A percentile compares a stretch with the other conserved stretches of the same genome.
Evolutionary conservation across 2,113 vertebrate genomes (phyloP).

Genomic region (Atherinomorus stipes): DNA sequence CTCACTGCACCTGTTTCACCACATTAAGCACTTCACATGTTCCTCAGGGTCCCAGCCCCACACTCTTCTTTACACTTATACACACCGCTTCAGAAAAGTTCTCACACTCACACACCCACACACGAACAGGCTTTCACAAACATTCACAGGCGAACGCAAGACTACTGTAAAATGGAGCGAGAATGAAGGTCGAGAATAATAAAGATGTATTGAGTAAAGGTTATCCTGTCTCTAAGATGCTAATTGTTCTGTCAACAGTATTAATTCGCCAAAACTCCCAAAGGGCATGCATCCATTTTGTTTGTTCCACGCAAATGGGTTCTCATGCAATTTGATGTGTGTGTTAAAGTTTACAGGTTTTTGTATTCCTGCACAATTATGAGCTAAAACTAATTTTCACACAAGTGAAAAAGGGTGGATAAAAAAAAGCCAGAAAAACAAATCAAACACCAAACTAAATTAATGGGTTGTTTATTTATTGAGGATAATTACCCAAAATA

Average conservation of each 20-base stretch:
- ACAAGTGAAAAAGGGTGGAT: background rate
- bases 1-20: slow-evolving; percentile 84
- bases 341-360: slow-evolving; percentile 1
- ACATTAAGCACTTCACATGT: slow-evolving; percentile 76
- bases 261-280: slow-evolving; percentile 87
- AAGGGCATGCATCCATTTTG: slow-evolving; percentile 85
- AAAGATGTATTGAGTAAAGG: slow-evolving; percentile 88
- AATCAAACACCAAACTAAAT: background rate
- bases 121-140: slow-evolving; percentile 15
- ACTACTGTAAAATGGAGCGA: slow-evolving; percentile 65
- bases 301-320: slow-evolving; percentile 76
- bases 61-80: slow-evolving; percentile 47
- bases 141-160: background rate
- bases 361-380: background rate
- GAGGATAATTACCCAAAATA: background rate
- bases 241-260: slow-evolving; percentile 91
- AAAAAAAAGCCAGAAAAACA: background rate
- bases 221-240: slow-evolving; percentile 89
- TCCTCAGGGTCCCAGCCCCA: slow-evolving; percentile 58
- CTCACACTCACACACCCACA: slow-evolving; percentile 5
- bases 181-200: slow-evolving; percentile 84
- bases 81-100: slow-evolving; percentile 25
- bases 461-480: background rate
- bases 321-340: slow-evolving; percentile 23
- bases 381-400: background rate